Percentiles rank a stretch among this genome's conserved stretches.
Evolutionary conservation across 2,888 invertebrate genomes (phyloP).

Genomic region (Torymus tubicola): DNA sequence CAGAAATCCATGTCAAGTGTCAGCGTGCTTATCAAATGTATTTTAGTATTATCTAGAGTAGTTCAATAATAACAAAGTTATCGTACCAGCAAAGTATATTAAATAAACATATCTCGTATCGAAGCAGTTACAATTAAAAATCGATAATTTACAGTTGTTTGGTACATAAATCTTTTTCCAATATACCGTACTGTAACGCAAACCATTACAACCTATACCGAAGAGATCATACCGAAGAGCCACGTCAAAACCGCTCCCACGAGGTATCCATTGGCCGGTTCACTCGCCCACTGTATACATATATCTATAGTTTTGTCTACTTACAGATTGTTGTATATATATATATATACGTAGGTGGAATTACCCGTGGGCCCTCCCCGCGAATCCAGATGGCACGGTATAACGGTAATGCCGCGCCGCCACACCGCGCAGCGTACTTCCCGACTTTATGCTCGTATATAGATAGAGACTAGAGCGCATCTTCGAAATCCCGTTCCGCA

Average conservation of each 20-base stretch:
- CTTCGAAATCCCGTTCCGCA: slow-evolving; percentile 19
- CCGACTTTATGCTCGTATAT: neutral
- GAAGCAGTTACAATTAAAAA: no score
- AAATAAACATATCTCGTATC: no score
- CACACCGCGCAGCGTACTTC: neutral
- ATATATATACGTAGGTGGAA: neutral
- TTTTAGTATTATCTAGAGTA: no score
- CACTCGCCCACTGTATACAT: no score
- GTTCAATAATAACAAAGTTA: no score
- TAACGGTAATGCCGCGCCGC: slow-evolving; percentile 31
- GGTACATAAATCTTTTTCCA: neutral
- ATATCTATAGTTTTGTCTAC: neutral
- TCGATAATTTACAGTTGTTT: neutral
- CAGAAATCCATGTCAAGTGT: no score
- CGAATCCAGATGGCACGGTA: slow-evolving; percentile 31
- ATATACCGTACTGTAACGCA: neutral
- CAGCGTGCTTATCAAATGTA: no score
- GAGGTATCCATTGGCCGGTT: neutral
- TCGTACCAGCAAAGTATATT: no score
- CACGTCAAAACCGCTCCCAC: slow-evolving; percentile 20
- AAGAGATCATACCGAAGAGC: neutral
- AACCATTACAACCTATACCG: no score
- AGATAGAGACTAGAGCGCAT: neutral
- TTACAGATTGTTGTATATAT: neutral
- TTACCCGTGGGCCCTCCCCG: slow-evolving; percentile 11